Conservation (phyloP, 1,140 invertebrate species). For the Dendrolimus punctatus region DNA sequence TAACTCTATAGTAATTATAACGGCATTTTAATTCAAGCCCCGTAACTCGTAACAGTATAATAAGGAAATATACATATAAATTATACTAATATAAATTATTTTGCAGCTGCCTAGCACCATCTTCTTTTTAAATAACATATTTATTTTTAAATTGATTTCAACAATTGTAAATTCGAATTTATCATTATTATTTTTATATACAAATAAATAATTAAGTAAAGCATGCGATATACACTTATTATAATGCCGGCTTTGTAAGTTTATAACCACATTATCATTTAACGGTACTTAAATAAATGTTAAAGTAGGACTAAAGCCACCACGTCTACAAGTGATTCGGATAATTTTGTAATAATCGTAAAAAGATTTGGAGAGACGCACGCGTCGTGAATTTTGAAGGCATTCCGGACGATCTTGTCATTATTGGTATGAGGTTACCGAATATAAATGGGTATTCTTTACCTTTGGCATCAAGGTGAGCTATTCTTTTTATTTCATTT, state of each 20-base stretch:
- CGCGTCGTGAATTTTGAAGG: slow-evolving; percentile 41
- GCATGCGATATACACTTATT: slow-evolving; percentile 16
- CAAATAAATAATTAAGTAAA: neutral
- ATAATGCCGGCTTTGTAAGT: slow-evolving; percentile 27
- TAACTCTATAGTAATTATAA: too few species aligned
- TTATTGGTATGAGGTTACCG: slow-evolving; percentile 28
- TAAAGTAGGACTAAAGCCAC: slow-evolving; percentile 38
- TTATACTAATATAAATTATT: too few species aligned
- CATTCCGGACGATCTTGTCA: slow-evolving; percentile 34
- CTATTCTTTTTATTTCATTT: neutral
- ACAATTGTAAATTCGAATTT: too few species aligned
- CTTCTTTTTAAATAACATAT: too few species aligned
- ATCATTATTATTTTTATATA: neutral
- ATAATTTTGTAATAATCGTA: slow-evolving; percentile 51
- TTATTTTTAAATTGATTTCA: too few species aligned
- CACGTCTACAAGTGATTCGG: slow-evolving; percentile 32
- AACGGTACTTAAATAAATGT: slow-evolving; percentile 44
- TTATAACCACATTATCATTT: slow-evolving; percentile 50
- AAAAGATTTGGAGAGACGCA: slow-evolving; percentile 46
- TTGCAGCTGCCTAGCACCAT: too few species aligned
- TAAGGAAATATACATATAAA: too few species aligned
- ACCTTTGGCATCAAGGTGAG: slow-evolving; percentile 15
- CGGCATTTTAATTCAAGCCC: too few species aligned
- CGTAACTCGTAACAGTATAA: too few species aligned
- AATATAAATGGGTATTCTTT: slow-evolving; percentile 14